A percentile compares a stretch with the other conserved stretches of the same genome.
These are phyloP conservation scores for Cremastinae sp. DNA, from an alignment of 2,888 invertebrate species.

Conservation along the genomic window DNA sequence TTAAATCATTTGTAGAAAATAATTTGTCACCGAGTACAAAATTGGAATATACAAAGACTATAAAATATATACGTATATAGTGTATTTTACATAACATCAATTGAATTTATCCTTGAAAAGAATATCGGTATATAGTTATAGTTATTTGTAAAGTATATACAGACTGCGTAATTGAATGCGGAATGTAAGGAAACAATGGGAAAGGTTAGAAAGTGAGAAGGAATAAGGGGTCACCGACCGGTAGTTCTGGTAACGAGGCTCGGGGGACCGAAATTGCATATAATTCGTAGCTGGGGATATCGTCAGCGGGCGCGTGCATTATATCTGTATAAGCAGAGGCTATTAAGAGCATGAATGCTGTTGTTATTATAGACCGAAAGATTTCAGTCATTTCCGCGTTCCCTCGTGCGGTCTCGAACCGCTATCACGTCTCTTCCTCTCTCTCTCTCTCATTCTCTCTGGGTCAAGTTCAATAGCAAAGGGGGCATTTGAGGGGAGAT, in stretches of 20 bases:
- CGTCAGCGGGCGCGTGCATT: no score
- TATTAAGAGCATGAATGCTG: conserved; percentile 68
- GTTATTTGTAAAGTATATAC: no score
- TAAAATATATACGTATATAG: no score
- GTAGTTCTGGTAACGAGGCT: neutral
- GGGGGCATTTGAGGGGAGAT: conserved; percentile 58
- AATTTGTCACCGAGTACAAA: no score
- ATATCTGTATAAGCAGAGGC: conserved; percentile 57
- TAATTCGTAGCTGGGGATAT: conserved; percentile 2
- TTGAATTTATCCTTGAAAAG: no score
- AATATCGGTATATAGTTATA: no score
- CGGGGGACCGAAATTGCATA: conserved; percentile 22
- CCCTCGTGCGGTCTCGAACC: conserved; percentile 56
- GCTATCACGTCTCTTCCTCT: conserved; percentile 33
- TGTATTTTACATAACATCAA: no score
- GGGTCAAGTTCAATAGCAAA: conserved; percentile 76
- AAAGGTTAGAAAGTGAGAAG: no score
- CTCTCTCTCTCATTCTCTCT: conserved; percentile 61
- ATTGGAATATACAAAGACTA: no score
- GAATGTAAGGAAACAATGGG: no score
- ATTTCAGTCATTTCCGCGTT: conserved; percentile 72
- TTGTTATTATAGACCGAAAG: conserved; percentile 65
- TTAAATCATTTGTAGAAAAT: no score
- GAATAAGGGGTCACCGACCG: neutral
- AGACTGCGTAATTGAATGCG: no score